phyloP scores from a whole-genome alignment of 1,140 invertebrate genomes.

The Bombus affinis region DNA sequence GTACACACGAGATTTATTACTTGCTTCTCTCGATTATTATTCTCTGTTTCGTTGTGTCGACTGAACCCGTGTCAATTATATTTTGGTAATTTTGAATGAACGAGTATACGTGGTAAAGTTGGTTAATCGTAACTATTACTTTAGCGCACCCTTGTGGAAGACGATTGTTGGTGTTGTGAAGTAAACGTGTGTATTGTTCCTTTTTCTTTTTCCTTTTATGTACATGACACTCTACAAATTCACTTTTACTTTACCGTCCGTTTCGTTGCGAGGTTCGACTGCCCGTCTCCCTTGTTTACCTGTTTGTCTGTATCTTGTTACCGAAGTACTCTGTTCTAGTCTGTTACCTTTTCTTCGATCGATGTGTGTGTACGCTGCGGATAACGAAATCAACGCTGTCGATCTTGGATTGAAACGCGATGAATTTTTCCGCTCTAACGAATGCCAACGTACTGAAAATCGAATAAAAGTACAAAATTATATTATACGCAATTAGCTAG shows the following conservation, averaged over 20 bases:
- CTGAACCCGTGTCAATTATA: conserved; percentile 34
- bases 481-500: no score
- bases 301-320: conserved; percentile 58
- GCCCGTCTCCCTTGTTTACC: conserved; percentile 19
- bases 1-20: conserved; percentile 34
- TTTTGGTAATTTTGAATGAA: conserved; percentile 57
- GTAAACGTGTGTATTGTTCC: conserved; percentile 48
- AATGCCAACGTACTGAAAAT: accelerated
- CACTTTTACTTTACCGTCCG: conserved; percentile 4
- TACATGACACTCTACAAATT: conserved; percentile 33
- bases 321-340: conserved; percentile 27
- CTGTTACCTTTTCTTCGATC: conserved; percentile 35
- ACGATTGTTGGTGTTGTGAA: conserved; percentile 70
- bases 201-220: conserved; percentile 17
- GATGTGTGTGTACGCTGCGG: conserved; percentile 28
- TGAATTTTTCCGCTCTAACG: not conserved
- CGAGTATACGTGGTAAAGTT: conserved; percentile 46
- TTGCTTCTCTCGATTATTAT: conserved; percentile 16
- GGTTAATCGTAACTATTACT: conserved; percentile 46
- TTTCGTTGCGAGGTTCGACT: conserved; percentile 37
- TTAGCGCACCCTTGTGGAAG: conserved; percentile 59
- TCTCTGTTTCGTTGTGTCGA: conserved; percentile 34
- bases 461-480: not conserved
- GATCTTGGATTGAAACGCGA: conserved; percentile 39
- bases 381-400: not conserved